A percentile compares a stretch with the other conserved stretches of the same genome.
Evolutionary conservation across 2,797 vertebrate species (phyloP).

Genomic region (Molossus alvarezi): DNA sequence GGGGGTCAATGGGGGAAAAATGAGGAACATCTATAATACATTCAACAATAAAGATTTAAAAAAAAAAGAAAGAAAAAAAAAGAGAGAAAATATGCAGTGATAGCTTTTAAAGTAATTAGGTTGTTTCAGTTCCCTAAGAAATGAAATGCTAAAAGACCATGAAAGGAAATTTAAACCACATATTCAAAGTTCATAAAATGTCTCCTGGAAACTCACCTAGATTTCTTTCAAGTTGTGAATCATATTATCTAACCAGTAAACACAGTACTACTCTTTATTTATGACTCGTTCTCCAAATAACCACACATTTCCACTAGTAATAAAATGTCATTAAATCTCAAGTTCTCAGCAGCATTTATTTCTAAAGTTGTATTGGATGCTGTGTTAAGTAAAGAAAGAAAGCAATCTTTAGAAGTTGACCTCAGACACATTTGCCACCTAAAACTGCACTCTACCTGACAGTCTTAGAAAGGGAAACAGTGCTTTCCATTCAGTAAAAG

Average conservation of each 20-base stretch:
- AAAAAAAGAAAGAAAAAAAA: no score
- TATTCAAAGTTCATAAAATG: slow-evolving; percentile 36
- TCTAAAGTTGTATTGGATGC: not conserved
- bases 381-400: not conserved
- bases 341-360: not conserved
- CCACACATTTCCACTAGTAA: not conserved
- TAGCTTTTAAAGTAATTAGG: slow-evolving; percentile 18
- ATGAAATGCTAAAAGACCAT: not conserved
- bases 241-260: slow-evolving; percentile 34
- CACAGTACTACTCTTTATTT: slow-evolving; percentile 22
- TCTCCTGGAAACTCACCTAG: not conserved
- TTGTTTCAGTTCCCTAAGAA: slow-evolving; percentile 27
- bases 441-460: not conserved
- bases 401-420: not conserved
- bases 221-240: slow-evolving; percentile 47
- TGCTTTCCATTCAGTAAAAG: not conserved
- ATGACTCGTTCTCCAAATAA: slow-evolving; percentile 1
- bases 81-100: not conserved
- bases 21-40: no score
- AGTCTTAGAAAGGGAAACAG: not conserved
- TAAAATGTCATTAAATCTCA: not conserved
- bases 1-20: no score
- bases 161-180: slow-evolving; percentile 4
- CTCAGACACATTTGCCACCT: not conserved
- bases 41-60: no score